phyloP scores from a whole-genome alignment of 2,113 vertebrate genomes.

The Rhea pennata region DNA sequence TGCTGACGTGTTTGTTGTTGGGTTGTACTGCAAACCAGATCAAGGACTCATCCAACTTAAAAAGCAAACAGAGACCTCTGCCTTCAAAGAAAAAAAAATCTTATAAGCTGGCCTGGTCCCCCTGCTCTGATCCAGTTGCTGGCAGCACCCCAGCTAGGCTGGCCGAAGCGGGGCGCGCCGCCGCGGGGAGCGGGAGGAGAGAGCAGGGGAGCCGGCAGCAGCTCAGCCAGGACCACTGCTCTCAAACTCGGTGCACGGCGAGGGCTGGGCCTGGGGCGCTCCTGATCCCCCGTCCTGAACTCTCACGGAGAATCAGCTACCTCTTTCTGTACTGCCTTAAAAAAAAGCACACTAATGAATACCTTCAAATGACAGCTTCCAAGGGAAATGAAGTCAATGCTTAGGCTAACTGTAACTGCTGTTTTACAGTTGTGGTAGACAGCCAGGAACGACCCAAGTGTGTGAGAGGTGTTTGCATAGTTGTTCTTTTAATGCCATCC shows the following conservation, averaged over 20 bases:
- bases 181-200: neutral
- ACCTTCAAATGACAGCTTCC: neutral
- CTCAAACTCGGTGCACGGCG: neutral
- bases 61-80: neutral
- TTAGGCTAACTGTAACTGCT: neutral
- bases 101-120: neutral
- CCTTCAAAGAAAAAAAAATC: neutral
- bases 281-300: neutral
- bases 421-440: neutral
- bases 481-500: neutral
- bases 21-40: neutral
- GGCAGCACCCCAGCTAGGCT: rapidly evolving
- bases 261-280: rapidly evolving
- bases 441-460: neutral
- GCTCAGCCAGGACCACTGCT: neutral
- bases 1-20: neutral
- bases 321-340: neutral
- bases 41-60: neutral
- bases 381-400: neutral
- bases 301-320: neutral
- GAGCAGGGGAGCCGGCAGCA: neutral
- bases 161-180: neutral
- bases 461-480: neutral
- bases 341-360: neutral
- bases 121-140: neutral